Evolutionary conservation across 2,113 vertebrate genomes (phyloP).

Genomic region (Stomatorhinus ivindoensis): DNA sequence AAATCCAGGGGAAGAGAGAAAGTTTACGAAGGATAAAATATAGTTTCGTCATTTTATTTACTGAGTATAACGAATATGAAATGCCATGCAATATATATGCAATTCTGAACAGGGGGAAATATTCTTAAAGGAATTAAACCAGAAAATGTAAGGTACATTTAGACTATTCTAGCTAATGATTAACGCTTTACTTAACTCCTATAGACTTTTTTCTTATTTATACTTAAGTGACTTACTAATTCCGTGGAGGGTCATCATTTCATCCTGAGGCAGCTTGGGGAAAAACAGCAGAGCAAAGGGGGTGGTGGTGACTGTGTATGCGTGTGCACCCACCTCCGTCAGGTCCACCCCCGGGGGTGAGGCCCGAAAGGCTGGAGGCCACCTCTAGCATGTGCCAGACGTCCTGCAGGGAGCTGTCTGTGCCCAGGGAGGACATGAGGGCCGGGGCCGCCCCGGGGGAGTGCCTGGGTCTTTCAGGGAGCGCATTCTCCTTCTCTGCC

Average conservation of each 20-base stretch:
- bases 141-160: neutral
- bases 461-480: slow-evolving; percentile 17
- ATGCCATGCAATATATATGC: neutral
- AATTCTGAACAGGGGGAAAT: neutral
- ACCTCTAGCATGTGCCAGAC: slow-evolving; percentile 65
- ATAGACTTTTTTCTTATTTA: neutral
- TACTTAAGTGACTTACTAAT: neutral
- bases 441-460: slow-evolving; percentile 23
- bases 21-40: neutral
- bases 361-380: slow-evolving; percentile 54
- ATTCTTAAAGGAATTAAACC: neutral
- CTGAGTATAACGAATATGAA: neutral
- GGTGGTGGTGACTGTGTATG: neutral
- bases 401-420: slow-evolving; percentile 54
- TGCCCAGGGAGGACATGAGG: slow-evolving; percentile 47
- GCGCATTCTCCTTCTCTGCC: slow-evolving; percentile 42
- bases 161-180: neutral
- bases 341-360: slow-evolving; percentile 40
- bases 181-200: neutral
- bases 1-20: neutral
- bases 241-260: neutral
- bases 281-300: neutral
- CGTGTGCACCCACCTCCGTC: slow-evolving; percentile 42
- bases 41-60: neutral
- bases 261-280: neutral